A percentile compares a stretch with the other conserved stretches of the same genome.
Conservation (phyloP, 2,113 vertebrate genomes). For the Capricornis sumatraensis region DNA sequence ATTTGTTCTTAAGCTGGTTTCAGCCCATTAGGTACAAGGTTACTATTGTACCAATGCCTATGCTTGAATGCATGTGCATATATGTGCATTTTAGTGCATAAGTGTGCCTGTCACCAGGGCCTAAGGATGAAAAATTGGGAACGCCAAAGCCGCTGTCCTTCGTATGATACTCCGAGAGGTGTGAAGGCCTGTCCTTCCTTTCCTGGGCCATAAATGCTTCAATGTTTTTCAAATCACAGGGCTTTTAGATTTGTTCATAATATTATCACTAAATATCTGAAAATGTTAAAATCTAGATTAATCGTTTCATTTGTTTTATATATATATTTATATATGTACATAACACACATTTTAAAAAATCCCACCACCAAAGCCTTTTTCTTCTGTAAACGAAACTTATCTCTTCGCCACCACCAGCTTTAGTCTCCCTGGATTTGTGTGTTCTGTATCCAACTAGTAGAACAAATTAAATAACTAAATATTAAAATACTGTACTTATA, state of each 20-base stretch:
- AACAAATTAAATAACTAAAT: conserved; percentile 82
- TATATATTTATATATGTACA: conserved; percentile 78
- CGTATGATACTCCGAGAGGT: neutral
- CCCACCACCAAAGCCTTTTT: conserved; percentile 71
- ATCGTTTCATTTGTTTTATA: conserved; percentile 76
- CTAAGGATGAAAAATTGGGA: conserved; percentile 44
- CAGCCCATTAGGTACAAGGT: conserved; percentile 74
- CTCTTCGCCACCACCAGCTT: conserved; percentile 59
- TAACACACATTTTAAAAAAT: conserved; percentile 73
- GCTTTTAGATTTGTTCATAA: conserved; percentile 69
- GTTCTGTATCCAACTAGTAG: conserved; percentile 76
- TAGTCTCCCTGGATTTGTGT: conserved; percentile 71
- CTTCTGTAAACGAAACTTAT: conserved; percentile 59
- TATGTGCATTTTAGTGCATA: conserved; percentile 81
- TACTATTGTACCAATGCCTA: conserved; percentile 71
- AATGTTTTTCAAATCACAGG: conserved; percentile 63
- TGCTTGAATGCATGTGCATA: conserved; percentile 65
- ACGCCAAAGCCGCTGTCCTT: conserved; percentile 56
- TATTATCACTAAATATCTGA: conserved; percentile 74
- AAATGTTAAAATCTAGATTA: conserved; percentile 77
- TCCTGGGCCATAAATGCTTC: conserved; percentile 48
- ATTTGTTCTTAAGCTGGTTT: conserved; percentile 74
- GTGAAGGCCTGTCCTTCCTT: conserved; percentile 50
- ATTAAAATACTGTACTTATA: conserved; percentile 82
- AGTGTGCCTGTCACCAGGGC: conserved; percentile 76